phyloP scores from a whole-genome alignment of 2,113 vertebrate species.

The Pithys albifrons region DNA sequence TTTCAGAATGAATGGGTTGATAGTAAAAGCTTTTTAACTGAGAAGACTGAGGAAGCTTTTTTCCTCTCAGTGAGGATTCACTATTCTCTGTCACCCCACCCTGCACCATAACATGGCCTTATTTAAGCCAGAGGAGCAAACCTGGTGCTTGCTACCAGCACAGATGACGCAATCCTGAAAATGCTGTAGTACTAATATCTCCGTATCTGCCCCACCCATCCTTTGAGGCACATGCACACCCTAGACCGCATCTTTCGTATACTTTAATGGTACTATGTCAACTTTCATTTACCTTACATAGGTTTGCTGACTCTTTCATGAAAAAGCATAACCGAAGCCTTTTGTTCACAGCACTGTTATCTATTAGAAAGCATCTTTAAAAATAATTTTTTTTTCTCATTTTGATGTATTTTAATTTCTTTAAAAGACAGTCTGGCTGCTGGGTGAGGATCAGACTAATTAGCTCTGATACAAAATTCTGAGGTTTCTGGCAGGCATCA shows the following conservation, averaged over 20 bases:
- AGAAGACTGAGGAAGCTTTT: slow-evolving; percentile 58
- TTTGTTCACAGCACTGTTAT: accelerated
- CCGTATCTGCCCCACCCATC: slow-evolving; percentile 32
- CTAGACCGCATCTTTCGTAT: slow-evolving; percentile 53
- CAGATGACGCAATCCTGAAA: slow-evolving; percentile 64
- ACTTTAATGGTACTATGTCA: slow-evolving; percentile 47
- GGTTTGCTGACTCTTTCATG: slow-evolving; percentile 57
- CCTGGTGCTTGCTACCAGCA: not conserved
- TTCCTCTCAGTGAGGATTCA: not conserved
- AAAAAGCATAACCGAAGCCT: not conserved
- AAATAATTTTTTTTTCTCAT: not conserved
- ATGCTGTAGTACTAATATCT: slow-evolving; percentile 27
- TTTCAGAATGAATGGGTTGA: slow-evolving; percentile 81
- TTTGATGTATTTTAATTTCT: not conserved
- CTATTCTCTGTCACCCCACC: slow-evolving; percentile 55
- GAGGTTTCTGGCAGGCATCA: not conserved
- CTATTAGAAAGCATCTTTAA: not conserved
- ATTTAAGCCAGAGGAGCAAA: slow-evolving; percentile 27
- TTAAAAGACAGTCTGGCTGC: not conserved
- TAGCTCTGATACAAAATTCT: not conserved
- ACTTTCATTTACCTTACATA: slow-evolving; percentile 70
- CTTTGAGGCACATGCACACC: slow-evolving; percentile 37
- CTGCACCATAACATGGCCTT: slow-evolving; percentile 52
- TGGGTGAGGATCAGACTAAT: not conserved
- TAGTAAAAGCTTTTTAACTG: slow-evolving; percentile 73